Conservation (phyloP, 2,113 vertebrate genomes). For the Aegotheles bennettii region DNA sequence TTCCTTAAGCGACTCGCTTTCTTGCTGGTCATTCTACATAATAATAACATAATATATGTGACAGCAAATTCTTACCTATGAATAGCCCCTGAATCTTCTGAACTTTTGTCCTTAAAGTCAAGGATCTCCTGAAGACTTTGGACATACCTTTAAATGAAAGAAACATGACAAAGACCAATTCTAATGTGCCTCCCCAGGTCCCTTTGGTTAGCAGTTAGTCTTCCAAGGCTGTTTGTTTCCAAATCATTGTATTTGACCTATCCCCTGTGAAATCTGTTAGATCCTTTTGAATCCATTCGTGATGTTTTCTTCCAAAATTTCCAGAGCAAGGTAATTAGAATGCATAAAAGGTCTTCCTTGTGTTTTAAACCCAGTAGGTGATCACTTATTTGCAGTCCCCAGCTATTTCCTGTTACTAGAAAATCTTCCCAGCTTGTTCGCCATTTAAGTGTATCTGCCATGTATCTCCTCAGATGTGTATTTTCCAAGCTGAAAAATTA, state of each 20-base stretch:
- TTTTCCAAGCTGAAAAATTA: slow-evolving; percentile 22
- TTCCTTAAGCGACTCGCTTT: background rate
- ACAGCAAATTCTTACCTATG: slow-evolving; percentile 78
- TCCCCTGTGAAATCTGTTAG: background rate
- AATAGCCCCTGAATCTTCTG: slow-evolving; percentile 79
- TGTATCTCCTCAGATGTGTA: background rate
- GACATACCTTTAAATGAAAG: slow-evolving; percentile 82
- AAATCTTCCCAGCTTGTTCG: slow-evolving; percentile 5
- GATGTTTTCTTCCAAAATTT: background rate
- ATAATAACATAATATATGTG: background rate
- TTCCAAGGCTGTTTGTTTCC: background rate
- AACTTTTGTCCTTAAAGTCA: slow-evolving; percentile 89
- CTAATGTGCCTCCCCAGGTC: background rate
- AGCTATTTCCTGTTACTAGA: background rate
- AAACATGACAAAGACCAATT: background rate
- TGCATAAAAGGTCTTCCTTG: background rate
- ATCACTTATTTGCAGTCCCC: background rate
- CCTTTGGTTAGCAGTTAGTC: background rate
- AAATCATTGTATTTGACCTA: background rate
- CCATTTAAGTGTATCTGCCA: background rate
- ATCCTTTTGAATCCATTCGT: background rate
- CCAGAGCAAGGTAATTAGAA: background rate
- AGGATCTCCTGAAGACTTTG: slow-evolving; percentile 94
- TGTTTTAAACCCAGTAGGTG: background rate
- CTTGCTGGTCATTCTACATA: background rate